Conservation (phyloP, 2,888 invertebrate genomes). For the Oithona nana region DNA sequence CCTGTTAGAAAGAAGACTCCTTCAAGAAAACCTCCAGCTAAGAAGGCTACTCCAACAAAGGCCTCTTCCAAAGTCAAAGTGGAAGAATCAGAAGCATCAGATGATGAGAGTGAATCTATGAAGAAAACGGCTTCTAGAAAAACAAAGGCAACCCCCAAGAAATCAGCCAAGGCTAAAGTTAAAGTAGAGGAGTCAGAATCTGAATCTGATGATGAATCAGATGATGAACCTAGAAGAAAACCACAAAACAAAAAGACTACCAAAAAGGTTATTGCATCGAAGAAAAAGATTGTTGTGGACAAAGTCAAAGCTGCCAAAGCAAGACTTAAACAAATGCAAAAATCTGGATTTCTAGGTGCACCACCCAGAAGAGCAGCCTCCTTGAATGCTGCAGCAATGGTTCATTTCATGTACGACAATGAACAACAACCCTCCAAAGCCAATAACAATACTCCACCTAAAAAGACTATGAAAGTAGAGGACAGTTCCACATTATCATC, state of each 20-base stretch:
- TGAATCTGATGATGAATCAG: not conserved
- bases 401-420: constrained; percentile 74
- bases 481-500: too few relatives aligned
- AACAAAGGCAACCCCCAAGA: not conserved
- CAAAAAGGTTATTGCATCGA: constrained; percentile 2
- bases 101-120: not conserved
- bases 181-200: not conserved
- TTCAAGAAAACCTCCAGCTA: too few relatives aligned
- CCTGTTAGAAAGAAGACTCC: not conserved
- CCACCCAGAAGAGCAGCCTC: constrained; percentile 56
- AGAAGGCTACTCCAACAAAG: not conserved
- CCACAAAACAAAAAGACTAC: not conserved
- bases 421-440: constrained; percentile 33
- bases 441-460: not conserved
- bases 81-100: not conserved
- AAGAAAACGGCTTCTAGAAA: not conserved
- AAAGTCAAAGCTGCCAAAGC: not conserved
- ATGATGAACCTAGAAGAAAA: not conserved
- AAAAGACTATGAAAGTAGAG: not conserved
- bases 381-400: constrained; percentile 68
- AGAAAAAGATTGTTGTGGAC: not conserved
- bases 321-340: constrained; percentile 15
- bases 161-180: not conserved
- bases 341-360: constrained; percentile 24
- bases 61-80: not conserved